A percentile compares a stretch with the other conserved stretches of the same genome.
phyloP scores from a whole-genome alignment of 2,113 vertebrate species.

The Sorex araneus region DNA sequence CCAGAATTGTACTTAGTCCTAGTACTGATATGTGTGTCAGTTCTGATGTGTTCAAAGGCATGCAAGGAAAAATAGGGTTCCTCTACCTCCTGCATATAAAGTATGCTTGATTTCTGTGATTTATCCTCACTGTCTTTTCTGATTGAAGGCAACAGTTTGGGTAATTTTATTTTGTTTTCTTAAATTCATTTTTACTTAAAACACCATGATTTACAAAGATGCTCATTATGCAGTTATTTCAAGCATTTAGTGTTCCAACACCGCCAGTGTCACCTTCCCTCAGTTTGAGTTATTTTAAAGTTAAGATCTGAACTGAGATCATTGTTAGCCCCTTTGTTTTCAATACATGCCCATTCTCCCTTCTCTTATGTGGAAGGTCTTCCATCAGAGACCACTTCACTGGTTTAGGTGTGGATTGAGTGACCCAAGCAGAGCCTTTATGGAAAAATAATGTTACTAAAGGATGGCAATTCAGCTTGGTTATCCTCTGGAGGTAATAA shows the following conservation, averaged over 20 bases:
- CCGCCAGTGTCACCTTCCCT: too few relatives aligned
- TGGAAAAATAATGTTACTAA: not conserved
- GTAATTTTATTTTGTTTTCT: not conserved
- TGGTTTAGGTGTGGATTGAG: not conserved
- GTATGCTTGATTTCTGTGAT: not conserved
- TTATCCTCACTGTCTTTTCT: slow-evolving; percentile 10
- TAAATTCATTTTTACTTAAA: too few relatives aligned
- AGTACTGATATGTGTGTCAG: not conserved
- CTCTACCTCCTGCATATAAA: not conserved
- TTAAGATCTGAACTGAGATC: not conserved
- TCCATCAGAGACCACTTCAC: not conserved
- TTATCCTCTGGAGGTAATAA: not conserved
- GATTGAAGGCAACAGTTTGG: not conserved
- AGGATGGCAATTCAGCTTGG: not conserved
- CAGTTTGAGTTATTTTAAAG: not conserved
- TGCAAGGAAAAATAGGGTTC: not conserved
- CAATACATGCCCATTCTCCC: not conserved
- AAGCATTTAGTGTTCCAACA: too few relatives aligned
- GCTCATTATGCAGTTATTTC: too few relatives aligned
- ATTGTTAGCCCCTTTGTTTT: not conserved
- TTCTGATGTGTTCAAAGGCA: not conserved
- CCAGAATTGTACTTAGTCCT: not conserved
- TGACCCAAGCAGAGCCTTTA: not conserved
- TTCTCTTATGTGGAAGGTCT: not conserved
- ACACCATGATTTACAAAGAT: too few relatives aligned